A percentile compares a stretch with the other conserved stretches of the same genome.
Conservation (phyloP, 2,797 vertebrate species). For the Typhlichthys subterraneus region DNA sequence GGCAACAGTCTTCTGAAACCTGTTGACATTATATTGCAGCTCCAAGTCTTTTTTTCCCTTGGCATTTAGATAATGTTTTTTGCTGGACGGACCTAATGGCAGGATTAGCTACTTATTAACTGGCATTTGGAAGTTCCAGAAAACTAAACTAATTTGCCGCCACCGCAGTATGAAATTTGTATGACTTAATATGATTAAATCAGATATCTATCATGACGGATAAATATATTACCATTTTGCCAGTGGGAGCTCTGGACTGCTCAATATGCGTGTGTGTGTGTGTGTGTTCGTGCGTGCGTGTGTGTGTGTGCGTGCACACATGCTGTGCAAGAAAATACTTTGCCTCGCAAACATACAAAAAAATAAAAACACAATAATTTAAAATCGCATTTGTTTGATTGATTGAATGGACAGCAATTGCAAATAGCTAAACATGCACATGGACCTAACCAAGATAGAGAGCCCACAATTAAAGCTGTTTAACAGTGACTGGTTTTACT, state of each 20-base stretch:
- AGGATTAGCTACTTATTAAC: conserved; percentile 37
- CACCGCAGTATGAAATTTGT: conserved; percentile 11
- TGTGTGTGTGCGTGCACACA: background rate
- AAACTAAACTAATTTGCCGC: conserved; percentile 28
- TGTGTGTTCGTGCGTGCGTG: background rate
- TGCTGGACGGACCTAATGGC: conserved; percentile 11
- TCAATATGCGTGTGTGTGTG: background rate
- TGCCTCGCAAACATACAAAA: conserved; percentile 2
- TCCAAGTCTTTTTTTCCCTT: conserved; percentile 4
- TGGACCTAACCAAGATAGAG: background rate
- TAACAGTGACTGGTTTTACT: conserved; percentile 14
- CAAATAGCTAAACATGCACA: no score
- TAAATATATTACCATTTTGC: conserved; percentile 2
- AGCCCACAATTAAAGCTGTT: background rate
- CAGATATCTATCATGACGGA: conserved; percentile 15
- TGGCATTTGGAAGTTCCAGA: conserved; percentile 38
- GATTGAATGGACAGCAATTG: no score
- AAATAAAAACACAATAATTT: background rate
- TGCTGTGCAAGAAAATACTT: background rate
- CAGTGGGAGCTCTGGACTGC: background rate
- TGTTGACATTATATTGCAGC: conserved; percentile 12
- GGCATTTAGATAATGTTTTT: conserved; percentile 28
- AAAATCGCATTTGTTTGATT: background rate
- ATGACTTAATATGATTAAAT: conserved; percentile 31
- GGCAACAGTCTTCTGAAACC: conserved; percentile 7